Base-by-base conservation (phyloP, 2,797 vertebrate genomes). In the Cirrhinus molitorella region DNA sequence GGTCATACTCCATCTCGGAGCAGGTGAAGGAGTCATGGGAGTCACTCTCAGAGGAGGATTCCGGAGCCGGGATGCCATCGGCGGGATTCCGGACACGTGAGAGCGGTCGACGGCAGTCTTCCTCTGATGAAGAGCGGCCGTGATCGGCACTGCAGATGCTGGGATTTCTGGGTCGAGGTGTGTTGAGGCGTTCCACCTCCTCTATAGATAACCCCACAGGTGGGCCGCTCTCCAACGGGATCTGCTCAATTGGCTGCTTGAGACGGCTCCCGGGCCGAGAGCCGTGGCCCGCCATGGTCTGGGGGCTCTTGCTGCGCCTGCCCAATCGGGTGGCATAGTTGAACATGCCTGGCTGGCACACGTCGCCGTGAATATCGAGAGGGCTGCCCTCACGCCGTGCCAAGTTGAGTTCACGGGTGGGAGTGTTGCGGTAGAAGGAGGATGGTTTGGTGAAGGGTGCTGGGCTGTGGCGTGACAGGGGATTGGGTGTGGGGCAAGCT, bases 1-100 rank as follows among this genome's bases (percentile, higher is more conserved):
- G 92, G 89, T 99, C 98, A 0, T 98, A 99, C 88, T 99, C 98
- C 98, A 99, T 99, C 91, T 99, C 98, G 0, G 98, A 99, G 94
- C 98, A 99, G 51, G 98, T 99, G 93, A 99, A 99, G 73, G 98
- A 99, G 92, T 99, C 98, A 0, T 99, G 98, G 0, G 98, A 99
- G 95, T 99, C 98, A 1, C 98, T 99, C 89, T 99, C 98, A 0
- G 98, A 99, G 3, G 98, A 99, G 1, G 98, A 98, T 85, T 99
- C 98, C 0, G 97, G 98, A 0, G 98, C 98, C 0, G 98, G 98
- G 81, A 99, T 96, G 83, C 98, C 98, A 0, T 99, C 98, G 0
- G 98, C 97, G 0, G 98, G 98, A 93, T 99, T 99, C 83, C 98
- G 94, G 0, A 98, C 96, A 80, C 97, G 94, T 3, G 98, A 99